These are phyloP conservation scores for Adineta ricciae DNA, from an alignment of 2,888 invertebrate genomes.

Conservation along the genomic window DNA sequence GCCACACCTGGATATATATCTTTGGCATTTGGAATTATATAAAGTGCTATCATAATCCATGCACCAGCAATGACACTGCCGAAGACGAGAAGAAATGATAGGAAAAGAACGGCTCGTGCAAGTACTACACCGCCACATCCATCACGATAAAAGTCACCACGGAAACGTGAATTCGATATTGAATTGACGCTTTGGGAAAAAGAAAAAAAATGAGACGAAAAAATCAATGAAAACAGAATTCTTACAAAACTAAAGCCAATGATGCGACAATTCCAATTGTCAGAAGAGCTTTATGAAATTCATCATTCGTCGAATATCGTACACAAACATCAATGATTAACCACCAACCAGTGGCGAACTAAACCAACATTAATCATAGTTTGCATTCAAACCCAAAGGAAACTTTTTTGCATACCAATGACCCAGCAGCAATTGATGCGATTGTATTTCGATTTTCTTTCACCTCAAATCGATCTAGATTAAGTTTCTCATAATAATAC, in stretches of 20 bases:
- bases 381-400: background rate
- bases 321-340: background rate
- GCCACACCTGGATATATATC: background rate
- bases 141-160: background rate
- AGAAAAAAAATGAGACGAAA: background rate
- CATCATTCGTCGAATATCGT: background rate
- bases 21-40: background rate
- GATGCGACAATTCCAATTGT: background rate
- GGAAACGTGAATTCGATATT: background rate
- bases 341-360: background rate
- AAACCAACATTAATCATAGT: background rate
- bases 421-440: background rate
- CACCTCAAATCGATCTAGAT: background rate
- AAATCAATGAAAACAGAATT: background rate
- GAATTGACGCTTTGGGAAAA: background rate
- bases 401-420: background rate
- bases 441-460: constrained; percentile 17
- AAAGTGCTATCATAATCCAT: constrained; percentile 15
- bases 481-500: background rate
- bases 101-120: background rate
- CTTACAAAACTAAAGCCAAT: constrained; percentile 6
- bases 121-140: background rate
- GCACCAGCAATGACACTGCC: background rate
- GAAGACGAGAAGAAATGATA: background rate
- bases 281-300: constrained; percentile 6